phyloP scores from a whole-genome alignment of 2,113 vertebrate species.

The Procavia capensis region DNA sequence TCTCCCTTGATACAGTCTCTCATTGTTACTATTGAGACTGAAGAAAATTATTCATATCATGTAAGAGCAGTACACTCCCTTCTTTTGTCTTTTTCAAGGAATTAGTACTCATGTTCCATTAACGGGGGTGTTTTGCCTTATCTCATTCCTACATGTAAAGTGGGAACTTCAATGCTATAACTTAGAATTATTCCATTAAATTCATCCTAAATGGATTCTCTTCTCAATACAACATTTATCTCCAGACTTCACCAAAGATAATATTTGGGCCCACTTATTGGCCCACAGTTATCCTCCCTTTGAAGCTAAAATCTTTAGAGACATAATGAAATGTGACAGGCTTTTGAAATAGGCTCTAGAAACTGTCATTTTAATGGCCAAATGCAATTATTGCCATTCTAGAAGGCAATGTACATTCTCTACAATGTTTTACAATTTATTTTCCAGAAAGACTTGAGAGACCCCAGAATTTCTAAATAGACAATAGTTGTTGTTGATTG shows the following conservation, averaged over 20 bases:
- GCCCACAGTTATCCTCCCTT: slow-evolving; percentile 55
- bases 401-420: neutral
- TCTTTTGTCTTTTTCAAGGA: slow-evolving; percentile 76
- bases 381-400: slow-evolving; percentile 44
- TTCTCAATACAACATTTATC: slow-evolving; percentile 63
- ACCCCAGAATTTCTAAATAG: slow-evolving; percentile 17
- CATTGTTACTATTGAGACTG: slow-evolving; percentile 57
- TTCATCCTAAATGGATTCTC: slow-evolving; percentile 57
- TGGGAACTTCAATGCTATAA: slow-evolving; percentile 72
- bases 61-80: slow-evolving; percentile 40
- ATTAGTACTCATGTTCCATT: slow-evolving; percentile 76
- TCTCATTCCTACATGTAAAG: slow-evolving; percentile 72
- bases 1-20: slow-evolving; percentile 69
- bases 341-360: slow-evolving; percentile 54
- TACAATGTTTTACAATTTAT: slow-evolving; percentile 43
- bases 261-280: slow-evolving; percentile 56
- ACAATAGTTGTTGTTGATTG: neutral
- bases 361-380: slow-evolving; percentile 38
- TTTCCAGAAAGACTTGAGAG: slow-evolving; percentile 2
- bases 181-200: slow-evolving; percentile 66
- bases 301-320: slow-evolving; percentile 54
- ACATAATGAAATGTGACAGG: slow-evolving; percentile 48
- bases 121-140: slow-evolving; percentile 67
- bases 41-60: slow-evolving; percentile 69
- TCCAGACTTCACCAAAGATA: slow-evolving; percentile 70